Percentiles rank a stretch among this genome's conserved stretches.
Evolutionary conservation across 2,888 invertebrate species (phyloP).

Genomic region (Lamellibrachia columna): DNA sequence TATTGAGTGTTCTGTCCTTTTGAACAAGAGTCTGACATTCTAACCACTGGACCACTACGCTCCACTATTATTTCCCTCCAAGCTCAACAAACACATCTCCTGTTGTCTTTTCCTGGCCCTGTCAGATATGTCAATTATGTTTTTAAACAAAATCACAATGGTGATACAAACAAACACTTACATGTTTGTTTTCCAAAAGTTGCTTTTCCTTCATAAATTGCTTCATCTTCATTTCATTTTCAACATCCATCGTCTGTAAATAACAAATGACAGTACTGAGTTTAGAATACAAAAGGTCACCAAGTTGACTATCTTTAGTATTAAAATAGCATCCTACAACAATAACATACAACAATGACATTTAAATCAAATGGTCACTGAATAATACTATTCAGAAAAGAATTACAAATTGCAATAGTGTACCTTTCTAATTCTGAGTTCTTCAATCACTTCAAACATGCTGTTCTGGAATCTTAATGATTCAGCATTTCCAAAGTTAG

Average conservation of each 20-base stretch:
- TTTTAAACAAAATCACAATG: no score
- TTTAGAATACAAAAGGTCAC: no score
- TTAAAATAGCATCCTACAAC: not conserved
- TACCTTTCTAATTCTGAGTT: not conserved
- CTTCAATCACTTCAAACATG: not conserved
- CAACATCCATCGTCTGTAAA: constrained; percentile 1
- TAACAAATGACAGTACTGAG: not conserved
- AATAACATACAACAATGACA: not conserved
- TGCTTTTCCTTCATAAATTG: not conserved
- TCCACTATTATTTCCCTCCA: no score
- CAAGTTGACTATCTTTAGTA: not conserved
- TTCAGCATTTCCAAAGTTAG: not conserved
- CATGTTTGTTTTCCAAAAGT: not conserved
- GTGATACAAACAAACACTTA: not conserved
- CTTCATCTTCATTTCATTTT: not conserved
- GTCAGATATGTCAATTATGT: no score
- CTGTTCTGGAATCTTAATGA: constrained; percentile 10
- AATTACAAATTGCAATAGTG: not conserved
- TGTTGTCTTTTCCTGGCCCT: no score
- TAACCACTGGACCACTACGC: no score
- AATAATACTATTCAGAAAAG: not conserved
- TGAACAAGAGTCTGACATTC: no score
- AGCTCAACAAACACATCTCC: no score
- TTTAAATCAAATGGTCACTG: not conserved
- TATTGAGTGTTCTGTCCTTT: no score